Evolutionary conservation across 2,888 invertebrate genomes (phyloP), one percentile per base, ranked within the genome.

Genomic region (Stenurella melanura): DNA sequence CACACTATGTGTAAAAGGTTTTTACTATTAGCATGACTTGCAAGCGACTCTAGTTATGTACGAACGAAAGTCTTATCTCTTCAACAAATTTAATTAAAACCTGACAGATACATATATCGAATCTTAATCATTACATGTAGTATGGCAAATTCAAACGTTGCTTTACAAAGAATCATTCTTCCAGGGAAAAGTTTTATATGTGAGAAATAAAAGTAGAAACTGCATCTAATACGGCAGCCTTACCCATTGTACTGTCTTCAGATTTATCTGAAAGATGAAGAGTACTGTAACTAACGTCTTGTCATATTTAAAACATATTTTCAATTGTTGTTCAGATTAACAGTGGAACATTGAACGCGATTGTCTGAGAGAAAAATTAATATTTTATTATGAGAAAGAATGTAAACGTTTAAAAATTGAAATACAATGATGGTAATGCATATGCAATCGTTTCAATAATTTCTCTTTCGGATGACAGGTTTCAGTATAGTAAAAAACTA

Each of bases 281-380:
- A 54, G 54, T n/a, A 15, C 54, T 6, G 34, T 18, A 64, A 60
- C 60, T 18, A 60, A 34, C 30, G 50, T 67, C 66, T 6, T 42
- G 34, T 64, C 42, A 67, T 67, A 34, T 50, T 21, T 19, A 50
- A 67, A 21, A 67, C 18, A 54, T 19, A 50, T 67, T 42, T 21
- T 11, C 66, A 21, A 67, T 67, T 67, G 66, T 67, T 67, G 50
- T 50, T 67, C 50, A 50, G 19, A 67, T 67, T 50, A 12, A 17
- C 10, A 42, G 18, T 18, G 6, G 1, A 66, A 19, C n/a, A n/a
- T 21, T 19, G 4, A 17, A 67, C 19, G 18, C 50, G 15, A 67
- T 50, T 67, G 66, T 42, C 15, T 42, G 19, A 30, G 19, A 1
- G 19, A 60, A 18, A 60, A 60, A 60, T 12, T 18, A 19, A 63